phyloP scores from a whole-genome alignment of 53 echinoderm and acorn worm species.

The Echinometra lucunter region DNA sequence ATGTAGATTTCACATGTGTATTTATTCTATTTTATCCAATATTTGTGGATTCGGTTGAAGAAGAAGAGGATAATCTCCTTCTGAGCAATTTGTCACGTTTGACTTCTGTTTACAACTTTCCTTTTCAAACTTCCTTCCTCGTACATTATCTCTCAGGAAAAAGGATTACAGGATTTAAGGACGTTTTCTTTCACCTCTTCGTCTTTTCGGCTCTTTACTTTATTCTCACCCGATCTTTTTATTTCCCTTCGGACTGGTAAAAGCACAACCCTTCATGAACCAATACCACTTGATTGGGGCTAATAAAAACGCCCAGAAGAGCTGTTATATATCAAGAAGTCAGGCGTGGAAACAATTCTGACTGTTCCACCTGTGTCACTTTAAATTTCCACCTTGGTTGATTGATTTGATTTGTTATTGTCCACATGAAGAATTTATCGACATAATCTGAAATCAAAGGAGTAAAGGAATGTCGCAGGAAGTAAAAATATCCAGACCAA shows the following conservation, averaged over 20 bases:
- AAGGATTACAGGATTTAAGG: conserved; percentile 29
- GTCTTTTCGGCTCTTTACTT: not conserved
- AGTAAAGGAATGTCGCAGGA: conserved; percentile 10
- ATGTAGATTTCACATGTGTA: not conserved
- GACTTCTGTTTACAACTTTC: not conserved
- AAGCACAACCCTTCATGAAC: not conserved
- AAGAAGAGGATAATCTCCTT: not conserved
- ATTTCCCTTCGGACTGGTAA: conserved; percentile 11
- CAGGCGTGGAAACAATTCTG: not conserved
- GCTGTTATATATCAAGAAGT: not conserved
- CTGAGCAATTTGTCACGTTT: not conserved
- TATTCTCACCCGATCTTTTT: not conserved
- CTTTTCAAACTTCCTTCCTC: not conserved
- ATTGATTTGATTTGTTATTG: conserved; percentile 34
- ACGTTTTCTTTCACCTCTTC: conserved; percentile 4
- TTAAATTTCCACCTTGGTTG: not conserved
- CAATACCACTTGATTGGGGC: not conserved
- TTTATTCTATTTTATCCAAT: not conserved
- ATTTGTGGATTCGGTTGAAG: not conserved
- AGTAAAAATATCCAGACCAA: not conserved
- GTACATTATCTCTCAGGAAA: not conserved
- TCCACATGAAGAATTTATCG: conserved; percentile 4
- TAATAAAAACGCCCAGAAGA: not conserved
- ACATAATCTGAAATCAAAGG: not conserved
- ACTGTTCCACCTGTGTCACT: conserved; percentile 11